Evolutionary conservation across 2,888 invertebrate genomes (phyloP).

Genomic region (Tipula helvola): DNA sequence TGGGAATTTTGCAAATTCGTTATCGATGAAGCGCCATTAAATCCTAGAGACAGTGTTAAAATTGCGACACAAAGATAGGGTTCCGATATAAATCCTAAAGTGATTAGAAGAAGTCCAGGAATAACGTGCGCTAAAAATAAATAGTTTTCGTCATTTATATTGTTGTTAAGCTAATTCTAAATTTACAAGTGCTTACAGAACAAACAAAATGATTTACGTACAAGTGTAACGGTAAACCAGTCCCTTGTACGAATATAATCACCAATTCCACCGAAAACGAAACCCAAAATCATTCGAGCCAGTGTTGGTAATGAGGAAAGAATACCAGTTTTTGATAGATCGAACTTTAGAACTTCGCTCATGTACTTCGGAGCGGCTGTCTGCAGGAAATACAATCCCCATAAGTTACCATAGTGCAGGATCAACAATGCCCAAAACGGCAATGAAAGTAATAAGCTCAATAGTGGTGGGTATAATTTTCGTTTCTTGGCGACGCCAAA

Average conservation of each 20-base stretch:
- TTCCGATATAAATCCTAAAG: constrained; percentile 47
- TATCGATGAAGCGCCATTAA: constrained; percentile 48
- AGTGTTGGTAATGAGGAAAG: constrained; percentile 59
- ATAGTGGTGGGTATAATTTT: constrained; percentile 42
- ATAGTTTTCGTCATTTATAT: not conserved
- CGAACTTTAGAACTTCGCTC: constrained; percentile 55
- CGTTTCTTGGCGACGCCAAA: constrained; percentile 28
- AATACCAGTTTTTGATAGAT: constrained; percentile 55
- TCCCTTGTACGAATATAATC: constrained; percentile 44
- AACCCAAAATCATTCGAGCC: constrained; percentile 52
- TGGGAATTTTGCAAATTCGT: constrained; percentile 51
- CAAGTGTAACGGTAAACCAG: constrained; percentile 39
- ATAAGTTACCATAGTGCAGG: constrained; percentile 62
- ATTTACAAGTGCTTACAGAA: constrained; percentile 41
- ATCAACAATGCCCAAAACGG: constrained; percentile 56
- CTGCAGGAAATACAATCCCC: constrained; percentile 63
- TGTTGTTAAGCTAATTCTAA: constrained; percentile 14
- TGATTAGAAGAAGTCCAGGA: constrained; percentile 41
- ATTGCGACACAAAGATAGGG: constrained; percentile 47
- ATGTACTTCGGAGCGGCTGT: constrained; percentile 65
- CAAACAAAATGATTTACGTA: constrained; percentile 51
- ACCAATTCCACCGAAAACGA: constrained; percentile 56
- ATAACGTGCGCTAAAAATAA: constrained; percentile 40
- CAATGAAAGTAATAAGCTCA: constrained; percentile 45
- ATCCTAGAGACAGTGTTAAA: constrained; percentile 55